Percentiles rank a stretch among this genome's conserved stretches.
Evolutionary conservation across 2,888 invertebrate genomes (phyloP).

Genomic region (Axea sp.): DNA sequence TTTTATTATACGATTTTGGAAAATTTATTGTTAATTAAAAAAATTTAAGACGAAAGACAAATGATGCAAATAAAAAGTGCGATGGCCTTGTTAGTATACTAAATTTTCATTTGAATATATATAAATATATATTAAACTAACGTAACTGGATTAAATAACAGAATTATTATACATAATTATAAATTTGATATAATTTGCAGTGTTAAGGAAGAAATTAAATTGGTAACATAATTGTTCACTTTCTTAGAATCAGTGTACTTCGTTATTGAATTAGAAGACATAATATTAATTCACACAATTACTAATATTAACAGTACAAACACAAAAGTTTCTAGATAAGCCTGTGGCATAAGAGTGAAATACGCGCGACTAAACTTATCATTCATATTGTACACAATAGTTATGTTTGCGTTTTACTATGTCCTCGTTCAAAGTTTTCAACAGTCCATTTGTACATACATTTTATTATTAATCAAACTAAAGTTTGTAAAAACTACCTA

Average conservation of each 20-base stretch:
- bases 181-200: not conserved
- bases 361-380: constrained; percentile 61
- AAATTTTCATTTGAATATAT: too few species aligned
- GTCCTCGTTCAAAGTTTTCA: constrained; percentile 65
- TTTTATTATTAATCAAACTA: constrained; percentile 41
- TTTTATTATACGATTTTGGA: too few species aligned
- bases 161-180: too few species aligned
- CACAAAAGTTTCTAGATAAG: constrained; percentile 61
- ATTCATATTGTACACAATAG: constrained; percentile 69
- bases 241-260: constrained; percentile 8
- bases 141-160: too few species aligned
- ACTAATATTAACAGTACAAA: constrained; percentile 55
- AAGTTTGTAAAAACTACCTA: too few species aligned
- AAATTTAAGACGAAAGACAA: too few species aligned
- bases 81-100: too few species aligned
- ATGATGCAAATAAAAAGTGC: too few species aligned
- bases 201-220: constrained; percentile 5
- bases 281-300: constrained; percentile 67
- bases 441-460: constrained; percentile 45
- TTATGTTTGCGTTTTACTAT: constrained; percentile 68
- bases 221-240: constrained; percentile 13
- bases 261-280: constrained; percentile 60
- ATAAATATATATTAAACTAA: too few species aligned
- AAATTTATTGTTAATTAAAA: too few species aligned
- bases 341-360: constrained; percentile 49